phyloP scores from a whole-genome alignment of 2,888 invertebrate species.

The Drosophila gaucha region DNA sequence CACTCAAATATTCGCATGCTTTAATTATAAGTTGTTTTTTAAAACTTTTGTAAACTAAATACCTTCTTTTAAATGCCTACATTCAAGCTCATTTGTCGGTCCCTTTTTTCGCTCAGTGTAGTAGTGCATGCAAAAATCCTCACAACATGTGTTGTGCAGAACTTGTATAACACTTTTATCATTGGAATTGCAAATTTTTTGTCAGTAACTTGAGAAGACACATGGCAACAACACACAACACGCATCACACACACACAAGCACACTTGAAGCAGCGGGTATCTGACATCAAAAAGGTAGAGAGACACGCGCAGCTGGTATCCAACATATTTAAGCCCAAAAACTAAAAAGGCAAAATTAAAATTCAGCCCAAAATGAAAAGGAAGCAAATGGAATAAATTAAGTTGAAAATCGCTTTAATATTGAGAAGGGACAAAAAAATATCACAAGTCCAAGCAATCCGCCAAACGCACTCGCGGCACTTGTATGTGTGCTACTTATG shows the following conservation, averaged over 20 bases:
- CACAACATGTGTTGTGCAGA: slow-evolving; percentile 37
- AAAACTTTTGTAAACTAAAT: too few relatives aligned
- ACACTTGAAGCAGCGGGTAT: slow-evolving; percentile 3
- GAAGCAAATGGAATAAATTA: slow-evolving; percentile 66
- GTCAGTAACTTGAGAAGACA: slow-evolving; percentile 42
- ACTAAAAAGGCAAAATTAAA: slow-evolving; percentile 63
- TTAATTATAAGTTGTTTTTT: too few relatives aligned
- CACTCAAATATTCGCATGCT: too few relatives aligned
- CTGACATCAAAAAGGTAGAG: slow-evolving; percentile 55
- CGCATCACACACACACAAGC: slow-evolving; percentile 25
- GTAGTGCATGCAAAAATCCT: slow-evolving; percentile 16
- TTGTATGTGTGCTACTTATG: slow-evolving; percentile 5
- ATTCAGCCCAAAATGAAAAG: slow-evolving; percentile 59
- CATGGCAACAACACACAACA: slow-evolving; percentile 34
- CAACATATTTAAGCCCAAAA: slow-evolving; percentile 67
- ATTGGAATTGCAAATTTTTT: slow-evolving; percentile 70
- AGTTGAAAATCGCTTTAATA: slow-evolving; percentile 70
- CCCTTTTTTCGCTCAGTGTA: slow-evolving; percentile 8
- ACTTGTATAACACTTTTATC: slow-evolving; percentile 68
- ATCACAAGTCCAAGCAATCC: too few relatives aligned
- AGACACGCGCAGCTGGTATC: slow-evolving; percentile 55
- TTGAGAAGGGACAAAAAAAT: slow-evolving; percentile 18
- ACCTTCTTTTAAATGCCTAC: neutral
- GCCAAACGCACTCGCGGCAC: slow-evolving; percentile 1
- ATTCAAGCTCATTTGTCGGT: neutral